Evolutionary conservation across 2,888 invertebrate genomes (phyloP), one percentile per base, ranked within the genome.

Genomic region (Nomada ruficornis): DNA sequence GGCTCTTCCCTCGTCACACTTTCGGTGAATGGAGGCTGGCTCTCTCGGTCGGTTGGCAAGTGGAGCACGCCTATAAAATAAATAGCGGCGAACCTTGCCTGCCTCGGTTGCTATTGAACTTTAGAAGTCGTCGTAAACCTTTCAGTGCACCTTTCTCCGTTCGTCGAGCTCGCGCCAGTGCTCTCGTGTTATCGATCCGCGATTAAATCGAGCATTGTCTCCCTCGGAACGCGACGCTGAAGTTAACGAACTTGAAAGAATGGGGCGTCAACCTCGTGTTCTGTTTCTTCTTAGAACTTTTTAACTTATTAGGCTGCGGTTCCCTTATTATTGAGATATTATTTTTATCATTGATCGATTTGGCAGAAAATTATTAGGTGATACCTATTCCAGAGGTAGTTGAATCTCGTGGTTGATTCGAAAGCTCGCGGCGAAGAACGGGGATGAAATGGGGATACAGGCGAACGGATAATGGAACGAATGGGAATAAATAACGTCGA

Each of bases 61-160:
- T 89, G 87, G 86, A 89, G 90, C 88, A 84, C 79, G 82, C 75
- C 82, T 87, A 87, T 86, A 90, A 89, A 89, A 89, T 88, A 88
- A 90, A 88, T 85, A 84, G 83, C 84, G 62, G 65, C 83, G 77
- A 86, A 87, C 84, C 87, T 81, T 75, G 82, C 78, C 62, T 54
- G 76, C 82, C 57, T 60, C 71, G 83, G 63, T 84, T 83, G 89
- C 86, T 88, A 89, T 90, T 89, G 90, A 90, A 90, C 89, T 89
- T 88, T 88, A 85, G 69, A 77, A 88, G 88, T 69, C 82, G 57
- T 82, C 82, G 52, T 87, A 88, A 86, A 86, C 82, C 82, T 86
- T 85, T 83, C 72, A 63, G 67, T 71, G 59, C 68, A 63, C 77
- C 69, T 75, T 88, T 81, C 82, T 69, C 77, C 73, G 60, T n/a